Base-by-base conservation (phyloP, 2,113 vertebrate species). In the Sander lucioperca region DNA sequence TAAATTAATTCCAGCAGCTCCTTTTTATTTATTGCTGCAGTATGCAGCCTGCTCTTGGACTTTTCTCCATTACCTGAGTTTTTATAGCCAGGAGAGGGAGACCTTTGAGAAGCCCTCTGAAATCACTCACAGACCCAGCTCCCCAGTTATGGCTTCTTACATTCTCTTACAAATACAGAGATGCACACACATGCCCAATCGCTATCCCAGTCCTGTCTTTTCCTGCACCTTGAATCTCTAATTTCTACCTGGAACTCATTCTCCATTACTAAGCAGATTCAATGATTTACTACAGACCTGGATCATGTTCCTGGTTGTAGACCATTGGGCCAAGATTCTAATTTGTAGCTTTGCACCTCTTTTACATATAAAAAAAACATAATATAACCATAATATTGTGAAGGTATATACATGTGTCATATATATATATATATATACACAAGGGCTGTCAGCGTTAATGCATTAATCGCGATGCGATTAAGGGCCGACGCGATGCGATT, bases 1-100 rank as follows among this genome's bases (percentile, higher is more conserved):
- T 76, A 93, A 93, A 93, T 80, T 91, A 94, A 95, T 80, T 94
- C 85, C 91, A 92, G 91, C 78, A 86, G 90, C 82, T 89, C 88
- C 77, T 80, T 93, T 94, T 94, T 93, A 95, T 94, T 94, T 93
- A 95, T 92, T 92, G 81, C 89, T 90, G 36, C 74, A 90, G 90
- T 88, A 85, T 89, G 81, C 88, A 82, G 85, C 79, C 82, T 77
- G 90, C 89, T 86, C 86, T 78, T 84, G 70, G 74, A 88, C 84
- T 91, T 87, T 91, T 86, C 86, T 93, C 87, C 83, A 85, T 90
- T 93, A 93, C 75, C 83, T 88, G 85, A 80, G 85, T 86, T 91
- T 85, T 89, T 73, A 93, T 51, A 70, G 86, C 78, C 77, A 79
- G 81, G 81, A 83, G 82, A 88, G 89, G 66, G 88, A 89, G 85